Conservation (phyloP, 1,140 invertebrate genomes). For the Ptiloglossa arizonensis region DNA sequence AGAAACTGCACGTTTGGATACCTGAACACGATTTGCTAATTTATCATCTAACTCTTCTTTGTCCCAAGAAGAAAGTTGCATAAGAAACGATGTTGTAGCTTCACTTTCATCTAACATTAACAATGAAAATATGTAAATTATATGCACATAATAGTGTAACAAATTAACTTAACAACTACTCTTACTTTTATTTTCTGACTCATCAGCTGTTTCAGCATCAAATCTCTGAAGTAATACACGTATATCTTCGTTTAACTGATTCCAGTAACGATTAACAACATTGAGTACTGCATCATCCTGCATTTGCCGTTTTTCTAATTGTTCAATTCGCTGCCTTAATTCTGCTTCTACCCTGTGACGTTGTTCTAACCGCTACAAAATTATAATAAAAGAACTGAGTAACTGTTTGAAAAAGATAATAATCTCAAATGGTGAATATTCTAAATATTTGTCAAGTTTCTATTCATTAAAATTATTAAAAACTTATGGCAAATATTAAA, state of each 20-base stretch:
- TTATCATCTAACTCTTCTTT: constrained; percentile 98
- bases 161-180: background rate
- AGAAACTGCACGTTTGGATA: constrained; percentile 95
- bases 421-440: too few relatives aligned
- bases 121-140: background rate
- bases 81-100: constrained; percentile 97
- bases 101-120: constrained; percentile 93
- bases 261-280: constrained; percentile 99
- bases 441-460: too few relatives aligned
- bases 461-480: background rate
- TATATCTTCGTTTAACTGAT: constrained; percentile 98
- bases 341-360: constrained; percentile 94
- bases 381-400: background rate
- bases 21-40: constrained; percentile 95
- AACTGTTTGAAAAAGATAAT: background rate
- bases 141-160: constrained; percentile 3
- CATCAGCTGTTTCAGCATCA: constrained; percentile 98
- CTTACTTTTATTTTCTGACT: constrained; percentile 95
- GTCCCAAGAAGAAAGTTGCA: constrained; percentile 98
- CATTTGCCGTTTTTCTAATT: constrained; percentile 97
- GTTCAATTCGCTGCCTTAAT: constrained; percentile 95
- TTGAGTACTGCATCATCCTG: constrained; percentile 99
- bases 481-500: background rate
- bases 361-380: constrained; percentile 91
- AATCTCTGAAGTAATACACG: constrained; percentile 96